phyloP scores from a whole-genome alignment of 2,113 vertebrate species.

The Colossoma macropomum region DNA sequence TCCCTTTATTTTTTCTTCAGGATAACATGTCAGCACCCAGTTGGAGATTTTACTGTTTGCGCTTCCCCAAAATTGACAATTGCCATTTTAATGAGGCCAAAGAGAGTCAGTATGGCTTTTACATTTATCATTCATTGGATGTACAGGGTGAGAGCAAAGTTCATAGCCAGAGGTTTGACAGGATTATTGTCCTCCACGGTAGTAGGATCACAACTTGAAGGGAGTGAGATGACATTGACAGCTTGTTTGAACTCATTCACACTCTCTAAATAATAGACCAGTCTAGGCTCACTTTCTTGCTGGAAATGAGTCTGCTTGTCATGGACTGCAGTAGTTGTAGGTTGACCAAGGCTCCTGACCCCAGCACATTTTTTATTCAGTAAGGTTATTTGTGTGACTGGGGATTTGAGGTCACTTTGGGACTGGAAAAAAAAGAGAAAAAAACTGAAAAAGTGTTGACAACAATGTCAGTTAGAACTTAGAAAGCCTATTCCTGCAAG shows the following conservation, averaged over 20 bases:
- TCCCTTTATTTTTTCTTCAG: not conserved
- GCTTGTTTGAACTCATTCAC: slow-evolving; percentile 6
- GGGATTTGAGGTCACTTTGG: not conserved
- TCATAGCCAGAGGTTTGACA: not conserved
- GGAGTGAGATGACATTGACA: not conserved
- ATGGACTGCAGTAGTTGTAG: not conserved
- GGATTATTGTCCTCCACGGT: not conserved
- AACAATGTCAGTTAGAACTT: not conserved
- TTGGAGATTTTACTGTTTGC: not conserved
- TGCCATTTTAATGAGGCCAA: slow-evolving; percentile 12
- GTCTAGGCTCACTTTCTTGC: not conserved
- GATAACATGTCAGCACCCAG: not conserved
- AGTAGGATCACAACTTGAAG: not conserved
- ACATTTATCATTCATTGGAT: slow-evolving; percentile 8
- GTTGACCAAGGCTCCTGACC: not conserved
- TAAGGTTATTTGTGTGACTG: not conserved
- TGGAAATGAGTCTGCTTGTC: not conserved
- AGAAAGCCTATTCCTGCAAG: not conserved
- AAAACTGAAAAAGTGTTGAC: not conserved
- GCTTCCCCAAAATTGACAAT: not conserved
- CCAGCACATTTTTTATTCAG: slow-evolving; percentile 5
- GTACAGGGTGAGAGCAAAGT: slow-evolving; percentile 8
- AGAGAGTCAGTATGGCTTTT: not conserved
- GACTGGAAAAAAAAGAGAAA: not conserved
- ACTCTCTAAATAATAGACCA: slow-evolving; percentile 7